phyloP scores from a whole-genome alignment of 2,113 vertebrate species.

The Trachemys scripta region DNA sequence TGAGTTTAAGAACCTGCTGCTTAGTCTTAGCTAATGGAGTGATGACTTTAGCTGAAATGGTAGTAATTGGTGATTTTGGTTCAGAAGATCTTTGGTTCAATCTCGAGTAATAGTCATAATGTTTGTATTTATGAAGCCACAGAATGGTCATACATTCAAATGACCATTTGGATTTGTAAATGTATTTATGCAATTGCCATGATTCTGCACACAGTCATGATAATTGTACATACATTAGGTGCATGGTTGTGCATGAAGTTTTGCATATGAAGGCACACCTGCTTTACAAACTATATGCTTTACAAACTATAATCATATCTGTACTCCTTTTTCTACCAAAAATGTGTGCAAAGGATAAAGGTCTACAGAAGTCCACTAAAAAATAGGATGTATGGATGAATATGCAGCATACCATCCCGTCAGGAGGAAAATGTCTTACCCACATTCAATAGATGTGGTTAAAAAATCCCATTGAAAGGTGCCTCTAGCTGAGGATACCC shows the following conservation, averaged over 20 bases:
- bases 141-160: background rate
- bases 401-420: background rate
- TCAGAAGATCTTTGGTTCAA: background rate
- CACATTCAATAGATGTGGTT: rapidly evolving
- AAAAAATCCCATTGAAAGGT: background rate
- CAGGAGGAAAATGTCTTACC: background rate
- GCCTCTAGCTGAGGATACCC: rapidly evolving
- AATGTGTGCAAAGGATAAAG: background rate
- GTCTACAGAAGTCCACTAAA: background rate
- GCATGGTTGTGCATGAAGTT: rapidly evolving
- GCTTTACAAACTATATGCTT: background rate
- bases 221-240: background rate
- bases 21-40: background rate
- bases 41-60: background rate
- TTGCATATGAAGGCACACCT: background rate
- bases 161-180: background rate
- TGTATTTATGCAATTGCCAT: background rate
- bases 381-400: background rate
- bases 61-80: background rate
- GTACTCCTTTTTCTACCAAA: background rate
- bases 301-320: background rate
- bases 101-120: background rate
- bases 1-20: background rate
- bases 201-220: background rate
- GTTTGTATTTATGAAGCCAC: background rate